Conservation (phyloP, 1,140 invertebrate species). For the Drosophila pallidifrons region DNA sequence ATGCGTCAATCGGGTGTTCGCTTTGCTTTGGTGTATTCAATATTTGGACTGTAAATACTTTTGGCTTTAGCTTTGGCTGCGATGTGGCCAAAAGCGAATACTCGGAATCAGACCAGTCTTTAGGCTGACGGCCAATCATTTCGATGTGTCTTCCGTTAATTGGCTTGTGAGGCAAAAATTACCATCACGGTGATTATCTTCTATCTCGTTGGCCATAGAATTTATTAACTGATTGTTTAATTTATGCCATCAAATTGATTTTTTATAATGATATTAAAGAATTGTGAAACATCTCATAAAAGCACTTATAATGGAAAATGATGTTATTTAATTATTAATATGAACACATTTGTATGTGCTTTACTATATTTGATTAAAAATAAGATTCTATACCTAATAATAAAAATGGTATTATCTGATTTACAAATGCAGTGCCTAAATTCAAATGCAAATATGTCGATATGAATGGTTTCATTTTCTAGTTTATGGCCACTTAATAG, state of each 20-base stretch:
- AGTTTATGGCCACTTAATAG: constrained; percentile 14
- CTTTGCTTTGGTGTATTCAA: constrained; percentile 25
- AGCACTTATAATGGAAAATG: constrained; percentile 10
- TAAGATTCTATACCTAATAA: not conserved
- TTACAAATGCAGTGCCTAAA: constrained; percentile 6
- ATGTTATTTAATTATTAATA: constrained; percentile 6
- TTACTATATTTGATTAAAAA: not conserved
- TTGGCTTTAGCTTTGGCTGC: too few relatives aligned
- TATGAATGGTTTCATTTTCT: constrained; percentile 11
- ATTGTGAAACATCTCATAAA: constrained; percentile 12
- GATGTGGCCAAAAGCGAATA: not conserved
- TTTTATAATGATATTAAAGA: constrained; percentile 16
- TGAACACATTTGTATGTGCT: not conserved
- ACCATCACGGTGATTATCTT: constrained; percentile 17
- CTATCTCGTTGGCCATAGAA: constrained; percentile 30
- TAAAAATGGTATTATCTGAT: not conserved
- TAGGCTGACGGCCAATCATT: constrained; percentile 16
- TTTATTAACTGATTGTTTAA: constrained; percentile 28
- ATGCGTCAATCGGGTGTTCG: constrained; percentile 11
- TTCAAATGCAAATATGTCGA: not conserved
- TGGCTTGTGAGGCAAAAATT: constrained; percentile 12
- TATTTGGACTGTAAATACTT: constrained; percentile 9
- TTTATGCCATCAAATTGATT: constrained; percentile 40
- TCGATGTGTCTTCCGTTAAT: constrained; percentile 5
- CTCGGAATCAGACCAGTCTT: constrained; percentile 5